These are phyloP conservation scores for Unio pictorum DNA, from an alignment of 2,888 invertebrate species.

Conservation along the genomic window DNA sequence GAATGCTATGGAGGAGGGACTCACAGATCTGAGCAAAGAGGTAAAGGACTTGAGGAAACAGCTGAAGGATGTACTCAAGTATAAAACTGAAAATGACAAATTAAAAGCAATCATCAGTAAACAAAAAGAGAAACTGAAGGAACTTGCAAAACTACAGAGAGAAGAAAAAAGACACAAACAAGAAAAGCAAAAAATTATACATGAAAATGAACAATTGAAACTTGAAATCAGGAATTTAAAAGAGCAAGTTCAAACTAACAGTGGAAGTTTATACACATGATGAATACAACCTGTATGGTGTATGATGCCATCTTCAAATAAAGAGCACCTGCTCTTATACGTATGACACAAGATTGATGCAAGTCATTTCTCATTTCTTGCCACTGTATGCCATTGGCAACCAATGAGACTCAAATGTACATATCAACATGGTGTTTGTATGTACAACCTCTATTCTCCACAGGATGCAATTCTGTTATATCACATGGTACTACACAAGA, in stretches of 20 bases:
- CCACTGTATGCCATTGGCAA: too few relatives aligned
- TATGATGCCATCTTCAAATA: too few relatives aligned
- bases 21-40: constrained; percentile 25
- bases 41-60: constrained; percentile 33
- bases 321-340: too few relatives aligned
- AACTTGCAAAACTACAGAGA: constrained; percentile 39
- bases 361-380: too few relatives aligned
- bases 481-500: too few relatives aligned
- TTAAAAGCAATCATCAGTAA: constrained; percentile 35
- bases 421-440: too few relatives aligned
- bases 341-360: too few relatives aligned
- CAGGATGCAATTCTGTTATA: too few relatives aligned
- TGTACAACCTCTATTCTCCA: too few relatives aligned
- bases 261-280: constrained; percentile 17
- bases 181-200: constrained; percentile 31
- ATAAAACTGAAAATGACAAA: constrained; percentile 42
- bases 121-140: constrained; percentile 50
- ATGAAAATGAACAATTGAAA: constrained; percentile 26
- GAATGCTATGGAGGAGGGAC: constrained; percentile 5
- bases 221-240: constrained; percentile 24
- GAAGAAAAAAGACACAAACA: constrained; percentile 36
- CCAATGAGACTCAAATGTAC: too few relatives aligned
- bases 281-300: too few relatives aligned
- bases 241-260: constrained; percentile 26
- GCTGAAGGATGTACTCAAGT: constrained; percentile 24